Percentiles rank a stretch among this genome's conserved stretches.
Evolutionary conservation across 1,140 invertebrate genomes (phyloP).

Genomic region (Drosophila sp.): DNA sequence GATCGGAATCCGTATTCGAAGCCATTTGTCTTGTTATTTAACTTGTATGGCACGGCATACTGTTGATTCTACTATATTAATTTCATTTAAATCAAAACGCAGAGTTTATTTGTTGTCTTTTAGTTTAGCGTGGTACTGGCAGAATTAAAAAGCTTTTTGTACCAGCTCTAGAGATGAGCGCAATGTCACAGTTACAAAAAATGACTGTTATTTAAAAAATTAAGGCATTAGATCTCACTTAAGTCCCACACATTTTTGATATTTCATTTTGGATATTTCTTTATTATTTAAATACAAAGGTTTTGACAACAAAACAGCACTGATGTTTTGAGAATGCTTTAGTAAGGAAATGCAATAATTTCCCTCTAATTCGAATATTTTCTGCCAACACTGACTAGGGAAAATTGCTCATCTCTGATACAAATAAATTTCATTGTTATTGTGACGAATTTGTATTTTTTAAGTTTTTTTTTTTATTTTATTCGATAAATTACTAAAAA

Average conservation of each 20-base stretch:
- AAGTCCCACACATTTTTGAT: too few species aligned
- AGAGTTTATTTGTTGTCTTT: neutral
- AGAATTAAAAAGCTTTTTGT: neutral
- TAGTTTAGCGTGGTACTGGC: neutral
- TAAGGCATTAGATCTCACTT: too few species aligned
- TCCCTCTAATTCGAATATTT: too few species aligned
- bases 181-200: too few species aligned
- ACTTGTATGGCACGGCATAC: conserved; percentile 1
- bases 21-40: conserved; percentile 6
- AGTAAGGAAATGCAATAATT: too few species aligned
- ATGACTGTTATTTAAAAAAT: too few species aligned
- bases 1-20: conserved; percentile 10
- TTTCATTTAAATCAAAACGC: neutral
- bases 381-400: too few species aligned
- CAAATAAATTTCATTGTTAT: conserved; percentile 36
- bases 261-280: too few species aligned
- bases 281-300: too few species aligned
- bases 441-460: conserved; percentile 28
- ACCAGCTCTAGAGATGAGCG: neutral
- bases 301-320: too few species aligned
- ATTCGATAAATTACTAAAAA: conserved; percentile 26
- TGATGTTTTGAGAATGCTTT: too few species aligned
- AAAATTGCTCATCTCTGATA: neutral
- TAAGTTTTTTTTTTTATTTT: conserved; percentile 24
- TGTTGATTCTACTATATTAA: neutral